phyloP scores from a whole-genome alignment of 2,113 vertebrate genomes.

The Saguinus midas region DNA sequence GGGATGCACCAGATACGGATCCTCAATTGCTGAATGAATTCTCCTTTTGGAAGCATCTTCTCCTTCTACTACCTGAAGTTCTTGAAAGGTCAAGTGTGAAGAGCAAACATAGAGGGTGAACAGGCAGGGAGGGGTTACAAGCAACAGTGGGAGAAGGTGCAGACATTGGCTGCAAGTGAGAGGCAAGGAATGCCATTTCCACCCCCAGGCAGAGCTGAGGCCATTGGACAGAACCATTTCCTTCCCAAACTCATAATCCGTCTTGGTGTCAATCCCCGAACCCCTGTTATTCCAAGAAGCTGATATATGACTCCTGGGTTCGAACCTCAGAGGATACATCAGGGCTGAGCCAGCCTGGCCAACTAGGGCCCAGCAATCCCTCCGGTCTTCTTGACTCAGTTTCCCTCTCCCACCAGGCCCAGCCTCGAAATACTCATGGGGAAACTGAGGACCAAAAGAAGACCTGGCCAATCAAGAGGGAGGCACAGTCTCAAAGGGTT shows the following conservation, averaged over 20 bases:
- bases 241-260: background rate
- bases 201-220: background rate
- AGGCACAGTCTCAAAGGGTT: background rate
- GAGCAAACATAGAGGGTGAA: background rate
- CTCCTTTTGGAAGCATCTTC: background rate
- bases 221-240: background rate
- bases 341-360: background rate
- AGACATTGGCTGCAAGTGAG: background rate
- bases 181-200: background rate
- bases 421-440: background rate
- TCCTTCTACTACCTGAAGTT: background rate
- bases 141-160: accelerated
- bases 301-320: background rate
- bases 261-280: background rate
- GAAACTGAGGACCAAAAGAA: constrained; percentile 23
- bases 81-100: background rate
- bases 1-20: background rate
- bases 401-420: background rate
- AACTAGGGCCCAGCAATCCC: background rate
- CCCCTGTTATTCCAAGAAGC: background rate
- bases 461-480: background rate
- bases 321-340: background rate
- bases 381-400: background rate
- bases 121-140: background rate
- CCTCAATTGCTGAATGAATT: background rate